A percentile compares a stretch with the other conserved stretches of the same genome.
Conservation (phyloP, 2,888 invertebrate species). For the Gonocerus acuteangulatus region DNA sequence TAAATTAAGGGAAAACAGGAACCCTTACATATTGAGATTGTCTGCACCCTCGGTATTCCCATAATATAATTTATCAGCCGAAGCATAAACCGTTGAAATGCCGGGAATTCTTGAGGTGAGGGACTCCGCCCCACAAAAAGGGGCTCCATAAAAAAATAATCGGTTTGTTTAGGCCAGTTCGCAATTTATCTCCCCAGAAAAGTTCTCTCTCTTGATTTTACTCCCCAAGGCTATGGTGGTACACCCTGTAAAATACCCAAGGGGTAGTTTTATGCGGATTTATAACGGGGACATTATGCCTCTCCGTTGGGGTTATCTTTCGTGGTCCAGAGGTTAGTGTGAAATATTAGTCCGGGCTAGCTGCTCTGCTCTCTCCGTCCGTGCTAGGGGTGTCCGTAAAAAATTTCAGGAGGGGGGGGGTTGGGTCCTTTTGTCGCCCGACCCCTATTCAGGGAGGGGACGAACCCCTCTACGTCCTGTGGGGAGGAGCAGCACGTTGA, state of each 20-base stretch:
- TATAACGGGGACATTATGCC: constrained; percentile 13
- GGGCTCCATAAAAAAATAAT: too few relatives aligned
- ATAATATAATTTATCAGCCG: too few relatives aligned
- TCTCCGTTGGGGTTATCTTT: constrained; percentile 2
- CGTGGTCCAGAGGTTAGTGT: constrained; percentile 9
- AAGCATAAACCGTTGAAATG: too few relatives aligned
- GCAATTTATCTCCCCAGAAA: too few relatives aligned
- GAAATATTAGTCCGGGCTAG: constrained; percentile 7
- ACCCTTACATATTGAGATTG: too few relatives aligned
- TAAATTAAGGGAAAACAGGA: too few relatives aligned
- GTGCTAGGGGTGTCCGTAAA: constrained; percentile 2
- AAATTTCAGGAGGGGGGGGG: constrained; percentile 28
- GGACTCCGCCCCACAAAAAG: too few relatives aligned
- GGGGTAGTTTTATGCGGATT: constrained; percentile 21
- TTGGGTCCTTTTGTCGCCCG: constrained; percentile 32
- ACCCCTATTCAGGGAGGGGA: constrained; percentile 44
- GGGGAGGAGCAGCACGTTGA: constrained; percentile 40
- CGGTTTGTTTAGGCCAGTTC: too few relatives aligned
- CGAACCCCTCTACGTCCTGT: constrained; percentile 41
- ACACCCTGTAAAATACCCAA: background rate
- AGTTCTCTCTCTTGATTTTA: too few relatives aligned
- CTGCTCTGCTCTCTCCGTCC: background rate
- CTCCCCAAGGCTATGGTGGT: too few relatives aligned
- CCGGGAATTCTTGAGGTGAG: too few relatives aligned
- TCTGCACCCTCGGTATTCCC: too few relatives aligned